Evolutionary conservation across 1,140 invertebrate genomes (phyloP), one percentile per base, ranked within the genome.

Genomic region (Galendromus occidentalis): DNA sequence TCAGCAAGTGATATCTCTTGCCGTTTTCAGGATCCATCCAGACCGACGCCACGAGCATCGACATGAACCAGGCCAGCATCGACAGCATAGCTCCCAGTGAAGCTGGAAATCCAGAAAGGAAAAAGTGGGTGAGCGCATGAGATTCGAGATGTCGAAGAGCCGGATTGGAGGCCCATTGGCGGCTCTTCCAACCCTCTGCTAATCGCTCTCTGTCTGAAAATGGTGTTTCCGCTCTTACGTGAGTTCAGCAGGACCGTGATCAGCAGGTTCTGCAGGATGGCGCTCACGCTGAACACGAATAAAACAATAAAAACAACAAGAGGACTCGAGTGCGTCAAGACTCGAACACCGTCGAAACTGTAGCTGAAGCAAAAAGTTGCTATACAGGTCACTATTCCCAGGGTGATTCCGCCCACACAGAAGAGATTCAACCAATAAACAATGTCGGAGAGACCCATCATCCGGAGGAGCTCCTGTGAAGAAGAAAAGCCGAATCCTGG

Each of bases 401-500:
- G 25, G 1, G 51, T 29, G 51, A 59, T 33, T 29, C 51, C 25
- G 22, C 51, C 51, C 4, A 59, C 33, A 9, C 51, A 59, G 33
- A 59, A 25, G 22, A 59, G 51, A 59, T 59, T 59, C 14, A 33
- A 17, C 51, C 51, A 59, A 22, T 59, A 59, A 4, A 59, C 51
- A 25, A 59, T 25, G 1, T 59, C 51, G 17, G 51, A 59, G 14
- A 59, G 25, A 12, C 51, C 51, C 51, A 59, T 59, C 51, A 59
- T 59, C 25, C 51, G 51, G 6, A 59, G 51, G 12, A 59, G 51
- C 51, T 59, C 51, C 51, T 59, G 22, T 41, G 25, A 25, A 17
- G 14, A 59, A 1, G n/a, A 14, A 9, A 59, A 25, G 14, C 25
- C 51, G 25, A 22, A 4, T 20, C n/a, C 25, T 5, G 33, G 4